phyloP scores from a whole-genome alignment of 92 coral and sea anemone species.

The Galaxea fascicularis region DNA sequence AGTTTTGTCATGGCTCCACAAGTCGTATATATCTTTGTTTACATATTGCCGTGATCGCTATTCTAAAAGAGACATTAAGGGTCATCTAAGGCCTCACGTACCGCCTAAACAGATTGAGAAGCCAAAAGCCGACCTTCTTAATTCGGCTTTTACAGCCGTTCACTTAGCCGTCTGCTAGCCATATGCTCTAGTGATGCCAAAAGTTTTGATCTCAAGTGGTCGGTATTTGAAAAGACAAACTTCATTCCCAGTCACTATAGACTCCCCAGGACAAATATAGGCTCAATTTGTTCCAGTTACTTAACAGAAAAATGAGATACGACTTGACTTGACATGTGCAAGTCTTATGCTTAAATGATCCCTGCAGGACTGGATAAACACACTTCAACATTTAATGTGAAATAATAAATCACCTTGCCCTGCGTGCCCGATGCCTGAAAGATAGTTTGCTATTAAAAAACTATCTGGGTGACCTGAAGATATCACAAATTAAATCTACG shows the following conservation, averaged over 20 bases:
- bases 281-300: constrained; percentile 3
- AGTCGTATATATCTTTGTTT: neutral
- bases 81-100: constrained; percentile 20
- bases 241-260: constrained; percentile 4
- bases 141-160: neutral
- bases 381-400: neutral
- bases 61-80: neutral
- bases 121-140: neutral
- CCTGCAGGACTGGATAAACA: constrained; percentile 26
- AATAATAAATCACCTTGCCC: constrained; percentile 18
- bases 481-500: constrained; percentile 27
- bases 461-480: constrained; percentile 7
- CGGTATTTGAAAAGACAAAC: constrained; percentile 5
- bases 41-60: neutral
- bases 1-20: neutral
- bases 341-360: neutral
- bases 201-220: neutral
- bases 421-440: constrained; percentile 8
- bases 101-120: constrained; percentile 12
- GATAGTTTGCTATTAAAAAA: constrained; percentile 16
- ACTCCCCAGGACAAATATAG: constrained; percentile 35
- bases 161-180: constrained; percentile 40
- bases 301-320: constrained; percentile 14
- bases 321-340: constrained; percentile 10
- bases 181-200: constrained; percentile 21